Base-by-base conservation (phyloP, 2,113 vertebrate species). In the Labrus mixtus region DNA sequence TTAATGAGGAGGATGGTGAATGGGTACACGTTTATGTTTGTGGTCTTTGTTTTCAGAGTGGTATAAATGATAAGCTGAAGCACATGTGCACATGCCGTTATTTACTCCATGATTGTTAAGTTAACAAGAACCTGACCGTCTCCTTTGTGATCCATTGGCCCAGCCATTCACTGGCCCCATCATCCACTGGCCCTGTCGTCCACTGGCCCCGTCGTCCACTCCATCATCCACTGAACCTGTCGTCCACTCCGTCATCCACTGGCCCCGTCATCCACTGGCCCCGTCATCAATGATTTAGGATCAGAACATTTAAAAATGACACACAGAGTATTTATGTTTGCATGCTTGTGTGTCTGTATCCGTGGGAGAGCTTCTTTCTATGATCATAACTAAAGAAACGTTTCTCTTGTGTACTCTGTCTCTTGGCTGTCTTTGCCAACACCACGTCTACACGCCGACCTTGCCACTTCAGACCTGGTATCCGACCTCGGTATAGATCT, bases 401-500 rank as follows among this genome's bases (percentile, higher is more conserved):
- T 9, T 16, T 16, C 55, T 67, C 70, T 59, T 22, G 3, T 29
- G 56, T 15, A 25, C 15, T 68, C 48, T 19, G 54, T 10, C 15
- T 66, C 61, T 78, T 51, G 19, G 22, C 58, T 59, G 62, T 45
- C 54, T 70, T 41, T 62, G 25, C 68, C 39, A 65, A 64, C n/a
- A 19, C 58, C 46, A 4, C 19, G 29, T 61, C 39, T 48, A 33
- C 60, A 59, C 48, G 73, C 73, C 78, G 86, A 84, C 86, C 70
- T 77, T 68, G 77, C 33, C 81, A 81, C 81, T 70, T 81, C 60
- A 64, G 53, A 63, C 77, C 60, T 57, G 5, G 55, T 56, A n/a
- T 37, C 37, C 59, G 75, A 78, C 76, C 69, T 82, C 56, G 36
- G 51, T 58, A 88, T 78, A 75, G 83, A 90, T 87, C 75, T 75